Base-by-base conservation (phyloP, 1,140 invertebrate genomes). In the Cyphomyrmex costatus region DNA sequence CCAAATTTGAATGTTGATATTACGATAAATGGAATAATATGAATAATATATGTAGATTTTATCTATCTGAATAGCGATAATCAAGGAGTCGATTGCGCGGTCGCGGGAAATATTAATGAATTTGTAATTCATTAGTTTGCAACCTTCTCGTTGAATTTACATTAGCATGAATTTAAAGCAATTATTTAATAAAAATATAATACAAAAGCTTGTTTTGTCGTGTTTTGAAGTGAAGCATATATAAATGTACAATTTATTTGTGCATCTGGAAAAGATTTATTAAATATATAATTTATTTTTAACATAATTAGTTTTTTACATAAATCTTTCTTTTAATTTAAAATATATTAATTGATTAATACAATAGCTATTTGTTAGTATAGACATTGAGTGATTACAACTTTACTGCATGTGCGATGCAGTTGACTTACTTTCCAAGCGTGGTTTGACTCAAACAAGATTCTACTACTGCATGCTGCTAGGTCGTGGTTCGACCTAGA, bases 41-140 rank as follows among this genome's bases (percentile, higher is more conserved):
- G 30, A 36, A 24, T 60, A 58, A 30, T 60, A 66, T 5, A 19
- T 30, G 21, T 60, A 76, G 53, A 24, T 76, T 74, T 24, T 60
- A 58, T 49, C n/a, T 49, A 70, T 51, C 19, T 6, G 33, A 65
- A 70, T 49, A 27, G 42, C 5, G 14, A 76, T 42, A n/a, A 21
- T 30, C 33, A 76, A 58, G 8, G 73, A 42, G 19, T 76, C 56
- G 21, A 76, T 60, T 3, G 21, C 33, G 33, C 30, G 3, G 14
- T 58, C 14, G n/a, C 7, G 53, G 19, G 7, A n/a, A 76, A 60
- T 58, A 76, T 58, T 76, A 76, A 30, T 42, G 53, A 60, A 58
- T 76, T 76, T 53, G 27, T 74, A 74, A 74, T 74, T 74, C 51
- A n/a, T 74, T 6, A 33, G 19, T 12, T 51, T 51, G 49, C 27